These are phyloP conservation scores for Yponomeuta malinellus DNA, from an alignment of 2,888 invertebrate species.

Conservation along the genomic window DNA sequence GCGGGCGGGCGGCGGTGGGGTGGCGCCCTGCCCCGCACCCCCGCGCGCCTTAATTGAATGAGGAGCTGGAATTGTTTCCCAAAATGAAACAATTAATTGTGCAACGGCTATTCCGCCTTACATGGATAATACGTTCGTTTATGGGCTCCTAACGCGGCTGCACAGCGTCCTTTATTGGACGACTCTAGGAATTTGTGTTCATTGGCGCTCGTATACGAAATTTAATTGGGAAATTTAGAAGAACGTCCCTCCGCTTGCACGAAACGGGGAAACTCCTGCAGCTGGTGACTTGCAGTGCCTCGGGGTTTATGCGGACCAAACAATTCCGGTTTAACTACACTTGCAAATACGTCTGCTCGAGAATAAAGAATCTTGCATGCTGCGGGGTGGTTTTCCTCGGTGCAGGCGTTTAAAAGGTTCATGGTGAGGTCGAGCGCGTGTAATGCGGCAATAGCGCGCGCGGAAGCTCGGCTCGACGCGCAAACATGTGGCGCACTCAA, in stretches of 20 bases:
- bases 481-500: slow-evolving; percentile 67
- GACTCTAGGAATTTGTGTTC: slow-evolving; percentile 74
- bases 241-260: slow-evolving; percentile 60
- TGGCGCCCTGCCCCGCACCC: slow-evolving; percentile 46
- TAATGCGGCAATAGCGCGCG: slow-evolving; percentile 62
- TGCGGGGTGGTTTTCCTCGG: slow-evolving; percentile 36
- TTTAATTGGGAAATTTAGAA: slow-evolving; percentile 72
- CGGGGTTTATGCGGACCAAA: slow-evolving; percentile 36
- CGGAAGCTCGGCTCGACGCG: slow-evolving; percentile 57
- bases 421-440: slow-evolving; percentile 70
- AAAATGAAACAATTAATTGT: slow-evolving; percentile 77
- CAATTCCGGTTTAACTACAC: slow-evolving; percentile 42
- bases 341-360: slow-evolving; percentile 32
- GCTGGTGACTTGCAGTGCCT: slow-evolving; percentile 53
- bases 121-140: slow-evolving; percentile 77
- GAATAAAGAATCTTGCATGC: slow-evolving; percentile 25
- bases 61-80: slow-evolving; percentile 77
- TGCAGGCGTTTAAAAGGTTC: slow-evolving; percentile 62
- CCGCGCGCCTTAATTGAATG: slow-evolving; percentile 77
- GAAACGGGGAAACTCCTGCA: slow-evolving; percentile 53
- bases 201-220: slow-evolving; percentile 72
- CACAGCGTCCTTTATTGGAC: slow-evolving; percentile 74
- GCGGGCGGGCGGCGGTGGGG: slow-evolving; percentile 41
- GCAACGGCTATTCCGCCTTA: slow-evolving; percentile 77
- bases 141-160: slow-evolving; percentile 75